phyloP scores from a whole-genome alignment of 2,888 invertebrate species.

The Neocrepidodera transversa region DNA sequence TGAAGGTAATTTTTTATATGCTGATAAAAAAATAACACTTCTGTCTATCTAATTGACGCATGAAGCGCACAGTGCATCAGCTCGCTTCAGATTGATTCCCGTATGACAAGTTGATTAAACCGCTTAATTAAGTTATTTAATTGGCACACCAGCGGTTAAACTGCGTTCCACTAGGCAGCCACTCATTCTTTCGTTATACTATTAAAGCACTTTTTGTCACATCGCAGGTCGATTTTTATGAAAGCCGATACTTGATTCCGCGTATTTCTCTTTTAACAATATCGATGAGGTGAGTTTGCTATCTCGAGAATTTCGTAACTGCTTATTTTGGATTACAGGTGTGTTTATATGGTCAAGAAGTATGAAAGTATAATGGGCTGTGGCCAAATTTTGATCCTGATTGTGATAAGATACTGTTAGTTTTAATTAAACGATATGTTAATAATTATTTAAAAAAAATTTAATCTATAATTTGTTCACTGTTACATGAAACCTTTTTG shows the following conservation, averaged over 20 bases:
- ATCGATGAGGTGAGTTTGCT: slow-evolving; percentile 20
- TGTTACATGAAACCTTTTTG: no score
- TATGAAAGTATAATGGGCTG: no score
- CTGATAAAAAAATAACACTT: no score
- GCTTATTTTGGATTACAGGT: no score
- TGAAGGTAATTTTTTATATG: no score
- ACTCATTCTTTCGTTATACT: slow-evolving; percentile 36
- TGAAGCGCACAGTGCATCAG: slow-evolving; percentile 36
- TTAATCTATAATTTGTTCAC: no score
- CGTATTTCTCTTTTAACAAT: slow-evolving; percentile 27
- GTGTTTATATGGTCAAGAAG: no score
- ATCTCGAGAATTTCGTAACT: slow-evolving; percentile 15
- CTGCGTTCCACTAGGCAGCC: slow-evolving; percentile 45
- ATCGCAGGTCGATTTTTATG: slow-evolving; percentile 33
- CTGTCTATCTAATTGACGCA: background rate
- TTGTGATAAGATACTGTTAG: no score
- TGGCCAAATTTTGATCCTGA: no score
- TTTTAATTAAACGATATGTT: no score
- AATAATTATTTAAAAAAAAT: no score
- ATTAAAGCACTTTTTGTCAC: slow-evolving; percentile 38
- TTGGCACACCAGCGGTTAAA: slow-evolving; percentile 57
- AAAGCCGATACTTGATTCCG: slow-evolving; percentile 17
- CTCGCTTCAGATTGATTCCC: slow-evolving; percentile 55
- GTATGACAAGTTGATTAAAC: slow-evolving; percentile 66
- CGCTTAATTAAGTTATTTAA: slow-evolving; percentile 68